Evolutionary conservation across 2,888 invertebrate species (phyloP).

Genomic region (Tachystola acroxantha): DNA sequence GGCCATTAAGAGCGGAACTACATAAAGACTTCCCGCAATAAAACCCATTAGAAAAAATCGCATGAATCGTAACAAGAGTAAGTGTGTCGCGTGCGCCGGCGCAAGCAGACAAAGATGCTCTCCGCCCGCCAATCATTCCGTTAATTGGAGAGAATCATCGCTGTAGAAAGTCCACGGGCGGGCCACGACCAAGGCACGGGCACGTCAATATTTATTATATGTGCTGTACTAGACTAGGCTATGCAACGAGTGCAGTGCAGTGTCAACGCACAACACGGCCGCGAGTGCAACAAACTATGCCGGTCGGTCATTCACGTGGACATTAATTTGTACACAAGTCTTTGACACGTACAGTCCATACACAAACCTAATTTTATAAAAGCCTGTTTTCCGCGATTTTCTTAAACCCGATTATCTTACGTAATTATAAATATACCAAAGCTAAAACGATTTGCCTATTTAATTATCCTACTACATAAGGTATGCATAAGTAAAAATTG

Average conservation of each 20-base stretch:
- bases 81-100: conserved; percentile 63
- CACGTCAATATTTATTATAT: conserved; percentile 13
- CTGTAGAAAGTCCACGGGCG: conserved; percentile 58
- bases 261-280: conserved; percentile 57
- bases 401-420: too few relatives aligned
- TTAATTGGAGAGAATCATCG: conserved; percentile 76
- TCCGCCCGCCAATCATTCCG: conserved; percentile 68
- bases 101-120: conserved; percentile 43
- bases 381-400: too few relatives aligned
- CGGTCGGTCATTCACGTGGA: conserved; percentile 49
- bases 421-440: too few relatives aligned
- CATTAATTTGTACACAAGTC: conserved; percentile 48
- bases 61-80: conserved; percentile 53
- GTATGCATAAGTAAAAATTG: too few relatives aligned
- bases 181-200: conserved; percentile 14
- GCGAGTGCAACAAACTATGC: conserved; percentile 61
- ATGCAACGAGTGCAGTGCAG: conserved; percentile 21
- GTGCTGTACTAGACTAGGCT: background rate
- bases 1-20: conserved; percentile 18
- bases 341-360: conserved; percentile 29
- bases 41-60: conserved; percentile 19
- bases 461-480: too few relatives aligned
- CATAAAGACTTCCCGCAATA: conserved; percentile 10
- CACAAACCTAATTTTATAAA: too few relatives aligned
- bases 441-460: too few relatives aligned